phyloP scores from a whole-genome alignment of 2,797 vertebrate genomes.

The Coregonus sp. region DNA sequence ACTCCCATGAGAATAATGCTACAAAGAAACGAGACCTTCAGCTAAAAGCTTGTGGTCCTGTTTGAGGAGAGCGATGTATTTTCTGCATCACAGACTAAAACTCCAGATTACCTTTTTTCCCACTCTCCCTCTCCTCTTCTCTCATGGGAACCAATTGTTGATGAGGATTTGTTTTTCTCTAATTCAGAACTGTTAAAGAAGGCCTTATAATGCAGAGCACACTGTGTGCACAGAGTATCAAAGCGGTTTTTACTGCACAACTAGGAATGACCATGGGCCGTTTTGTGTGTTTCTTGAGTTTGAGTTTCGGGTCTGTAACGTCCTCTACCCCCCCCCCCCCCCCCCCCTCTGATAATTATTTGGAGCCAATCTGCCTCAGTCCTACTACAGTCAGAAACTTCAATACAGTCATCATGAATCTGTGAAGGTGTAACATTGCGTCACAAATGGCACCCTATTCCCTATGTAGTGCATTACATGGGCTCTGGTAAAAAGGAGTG shows the following conservation, averaged over 20 bases:
- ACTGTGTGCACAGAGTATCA: neutral
- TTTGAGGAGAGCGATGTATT: neutral
- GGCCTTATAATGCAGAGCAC: neutral
- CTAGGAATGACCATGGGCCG: neutral
- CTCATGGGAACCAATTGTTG: neutral
- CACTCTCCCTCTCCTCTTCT: neutral
- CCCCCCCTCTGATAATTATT: neutral
- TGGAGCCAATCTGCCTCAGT: neutral
- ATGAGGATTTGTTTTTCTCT: neutral
- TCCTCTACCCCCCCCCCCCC: no score
- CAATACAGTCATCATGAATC: neutral
- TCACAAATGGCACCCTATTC: neutral
- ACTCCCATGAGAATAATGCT: constrained; percentile 2
- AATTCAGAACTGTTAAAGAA: neutral
- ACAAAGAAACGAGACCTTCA: neutral
- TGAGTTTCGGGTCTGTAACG: neutral
- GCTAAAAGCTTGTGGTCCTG: neutral
- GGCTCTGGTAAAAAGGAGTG: neutral
- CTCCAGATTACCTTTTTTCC: neutral
- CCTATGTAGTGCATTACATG: neutral
- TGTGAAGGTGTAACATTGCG: neutral
- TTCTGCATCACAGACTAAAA: neutral
- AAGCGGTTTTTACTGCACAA: constrained; percentile 11
- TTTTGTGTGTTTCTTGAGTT: constrained; percentile 26
- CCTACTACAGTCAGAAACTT: neutral